Percentiles rank a stretch among this genome's conserved stretches.
These are phyloP conservation scores for Mystacides longicornis DNA, from an alignment of 2,888 invertebrate species.

Conservation along the genomic window DNA sequence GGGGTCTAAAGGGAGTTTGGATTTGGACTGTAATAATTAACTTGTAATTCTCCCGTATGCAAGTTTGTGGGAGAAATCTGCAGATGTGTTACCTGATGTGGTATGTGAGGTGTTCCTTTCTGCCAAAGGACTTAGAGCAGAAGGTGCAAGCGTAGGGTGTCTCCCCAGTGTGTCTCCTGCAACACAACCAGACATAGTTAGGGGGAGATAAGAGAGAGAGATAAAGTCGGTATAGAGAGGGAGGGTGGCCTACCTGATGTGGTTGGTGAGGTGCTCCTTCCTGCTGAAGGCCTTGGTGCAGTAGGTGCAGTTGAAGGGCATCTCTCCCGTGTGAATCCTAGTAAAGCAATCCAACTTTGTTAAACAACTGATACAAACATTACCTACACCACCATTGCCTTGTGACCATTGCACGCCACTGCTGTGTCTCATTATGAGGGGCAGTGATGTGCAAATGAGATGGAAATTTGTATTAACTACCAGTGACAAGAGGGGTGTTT, in stretches of 20 bases:
- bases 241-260: constrained; percentile 39
- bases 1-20: too few relatives aligned
- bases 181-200: neutral
- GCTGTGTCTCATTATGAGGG: too few relatives aligned
- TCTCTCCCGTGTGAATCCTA: constrained; percentile 74
- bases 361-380: neutral
- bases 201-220: neutral
- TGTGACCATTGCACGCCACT: neutral
- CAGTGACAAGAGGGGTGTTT: neutral
- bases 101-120: constrained; percentile 56
- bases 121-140: constrained; percentile 51
- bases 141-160: constrained; percentile 73
- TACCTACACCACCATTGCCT: neutral
- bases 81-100: constrained; percentile 48
- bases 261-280: constrained; percentile 56
- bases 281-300: constrained; percentile 51
- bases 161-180: constrained; percentile 70
- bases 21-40: too few relatives aligned
- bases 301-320: constrained; percentile 71
- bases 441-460: neutral
- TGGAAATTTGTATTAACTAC: neutral
- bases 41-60: too few relatives aligned
- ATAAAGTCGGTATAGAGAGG: neutral
- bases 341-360: neutral
- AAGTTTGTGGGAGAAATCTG: too few relatives aligned